These are phyloP conservation scores for Lampris incognitus DNA, from an alignment of 2,113 vertebrate species.

Conservation along the genomic window DNA sequence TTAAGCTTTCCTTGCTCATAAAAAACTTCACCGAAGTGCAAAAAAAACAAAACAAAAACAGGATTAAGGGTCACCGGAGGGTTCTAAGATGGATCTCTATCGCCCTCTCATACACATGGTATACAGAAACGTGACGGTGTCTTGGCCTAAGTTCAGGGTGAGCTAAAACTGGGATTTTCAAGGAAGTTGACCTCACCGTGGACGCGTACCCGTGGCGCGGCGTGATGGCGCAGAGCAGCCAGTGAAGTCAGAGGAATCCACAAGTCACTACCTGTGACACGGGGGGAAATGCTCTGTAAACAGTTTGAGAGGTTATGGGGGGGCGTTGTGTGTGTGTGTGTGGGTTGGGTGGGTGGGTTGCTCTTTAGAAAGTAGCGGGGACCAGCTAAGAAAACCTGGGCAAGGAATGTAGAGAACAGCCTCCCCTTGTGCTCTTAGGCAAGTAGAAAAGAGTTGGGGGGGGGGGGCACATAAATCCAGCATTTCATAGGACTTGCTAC, in stretches of 20 bases:
- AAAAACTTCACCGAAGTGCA: background rate
- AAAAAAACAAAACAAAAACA: background rate
- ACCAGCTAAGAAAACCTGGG: no score
- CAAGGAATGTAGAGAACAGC: no score
- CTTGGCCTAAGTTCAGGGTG: background rate
- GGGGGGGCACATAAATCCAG: no score
- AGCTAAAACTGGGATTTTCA: background rate
- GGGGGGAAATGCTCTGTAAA: no score
- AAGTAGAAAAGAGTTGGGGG: no score
- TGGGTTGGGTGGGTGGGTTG: no score
- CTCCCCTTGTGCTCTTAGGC: no score
- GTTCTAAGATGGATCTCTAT: background rate
- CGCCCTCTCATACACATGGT: background rate
- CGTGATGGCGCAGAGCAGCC: background rate
- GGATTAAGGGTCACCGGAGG: background rate
- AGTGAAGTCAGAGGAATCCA: background rate
- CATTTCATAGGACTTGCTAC: no score
- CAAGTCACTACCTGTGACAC: background rate
- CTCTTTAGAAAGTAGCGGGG: no score
- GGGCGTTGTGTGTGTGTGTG: no score
- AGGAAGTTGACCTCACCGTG: background rate
- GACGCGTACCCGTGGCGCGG: background rate
- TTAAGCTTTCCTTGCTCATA: no score
- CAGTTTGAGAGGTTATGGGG: no score
- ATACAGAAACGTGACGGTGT: background rate